Conservation (phyloP, 2,888 invertebrate genomes). For the Epinotia brunnichana region DNA sequence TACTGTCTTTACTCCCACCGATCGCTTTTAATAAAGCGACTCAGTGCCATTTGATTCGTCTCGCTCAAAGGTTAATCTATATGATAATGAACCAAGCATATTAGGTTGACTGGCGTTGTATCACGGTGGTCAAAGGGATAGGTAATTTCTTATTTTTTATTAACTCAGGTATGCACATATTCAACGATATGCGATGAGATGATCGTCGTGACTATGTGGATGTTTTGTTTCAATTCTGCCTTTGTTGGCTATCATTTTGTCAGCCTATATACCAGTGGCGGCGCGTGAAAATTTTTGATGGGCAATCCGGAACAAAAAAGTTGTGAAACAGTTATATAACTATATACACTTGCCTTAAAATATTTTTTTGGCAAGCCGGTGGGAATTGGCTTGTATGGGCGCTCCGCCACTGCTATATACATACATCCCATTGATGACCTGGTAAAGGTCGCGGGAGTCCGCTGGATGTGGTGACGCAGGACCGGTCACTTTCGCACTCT, state of each 20-base stretch:
- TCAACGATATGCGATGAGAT: conserved; percentile 28
- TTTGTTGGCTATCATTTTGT: background rate
- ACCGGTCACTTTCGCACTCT: no score
- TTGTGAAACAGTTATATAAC: no score
- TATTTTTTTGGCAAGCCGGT: no score
- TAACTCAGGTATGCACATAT: conserved; percentile 37
- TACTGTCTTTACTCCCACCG: background rate
- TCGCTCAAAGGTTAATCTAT: conserved; percentile 47
- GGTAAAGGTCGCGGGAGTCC: no score
- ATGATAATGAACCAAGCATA: conserved; percentile 51
- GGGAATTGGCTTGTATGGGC: no score
- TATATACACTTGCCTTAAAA: no score
- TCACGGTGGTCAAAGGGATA: conserved; percentile 31
- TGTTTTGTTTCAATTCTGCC: background rate
- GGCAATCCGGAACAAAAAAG: no score
- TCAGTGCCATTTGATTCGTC: conserved; percentile 33
- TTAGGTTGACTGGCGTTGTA: conserved; percentile 27
- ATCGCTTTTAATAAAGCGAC: conserved; percentile 10
- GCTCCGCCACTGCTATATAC: no score
- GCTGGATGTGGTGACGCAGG: no score
- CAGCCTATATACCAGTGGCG: no score
- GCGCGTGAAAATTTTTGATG: no score
- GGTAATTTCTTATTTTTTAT: conserved; percentile 28
- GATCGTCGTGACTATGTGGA: background rate
- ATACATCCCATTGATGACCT: no score